Percentiles rank a stretch among this genome's conserved stretches.
Conservation (phyloP, 2,797 vertebrate species). For the Trematomus bernacchii region DNA sequence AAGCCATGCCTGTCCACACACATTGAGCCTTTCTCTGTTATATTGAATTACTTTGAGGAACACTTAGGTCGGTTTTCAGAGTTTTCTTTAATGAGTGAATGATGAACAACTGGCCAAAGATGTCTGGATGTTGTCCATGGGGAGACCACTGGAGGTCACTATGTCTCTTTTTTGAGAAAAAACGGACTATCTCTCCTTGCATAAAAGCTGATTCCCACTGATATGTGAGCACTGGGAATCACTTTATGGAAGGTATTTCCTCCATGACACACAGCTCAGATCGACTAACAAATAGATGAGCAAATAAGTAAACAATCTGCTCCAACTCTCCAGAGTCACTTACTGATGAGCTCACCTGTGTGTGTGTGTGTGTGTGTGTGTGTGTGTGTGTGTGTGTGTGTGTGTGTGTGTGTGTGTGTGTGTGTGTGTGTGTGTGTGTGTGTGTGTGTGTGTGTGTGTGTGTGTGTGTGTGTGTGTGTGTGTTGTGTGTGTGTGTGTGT, state of each 20-base stretch:
- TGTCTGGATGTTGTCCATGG: background rate
- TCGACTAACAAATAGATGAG: background rate
- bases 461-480: too few species aligned
- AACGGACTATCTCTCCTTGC: background rate
- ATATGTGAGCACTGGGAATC: background rate
- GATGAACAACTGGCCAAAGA: background rate
- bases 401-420: too few species aligned
- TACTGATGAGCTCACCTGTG: background rate
- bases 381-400: too few species aligned
- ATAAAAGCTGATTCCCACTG: background rate
- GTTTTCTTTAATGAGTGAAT: background rate
- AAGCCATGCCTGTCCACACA: background rate
- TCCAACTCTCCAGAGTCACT: background rate
- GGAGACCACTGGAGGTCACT: constrained; percentile 56
- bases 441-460: too few species aligned
- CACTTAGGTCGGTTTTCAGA: background rate
- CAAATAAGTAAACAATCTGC: constrained; percentile 20
- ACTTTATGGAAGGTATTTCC: background rate
- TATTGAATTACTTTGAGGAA: background rate
- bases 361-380: too few species aligned
- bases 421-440: too few species aligned
- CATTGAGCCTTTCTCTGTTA: background rate
- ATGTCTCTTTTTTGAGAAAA: constrained; percentile 1
- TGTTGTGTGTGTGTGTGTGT: too few species aligned
- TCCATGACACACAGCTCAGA: constrained; percentile 5